Evolutionary conservation across 2,113 vertebrate species (phyloP), one percentile per base, ranked within the genome.

Genomic region (Crocuta crocuta): DNA sequence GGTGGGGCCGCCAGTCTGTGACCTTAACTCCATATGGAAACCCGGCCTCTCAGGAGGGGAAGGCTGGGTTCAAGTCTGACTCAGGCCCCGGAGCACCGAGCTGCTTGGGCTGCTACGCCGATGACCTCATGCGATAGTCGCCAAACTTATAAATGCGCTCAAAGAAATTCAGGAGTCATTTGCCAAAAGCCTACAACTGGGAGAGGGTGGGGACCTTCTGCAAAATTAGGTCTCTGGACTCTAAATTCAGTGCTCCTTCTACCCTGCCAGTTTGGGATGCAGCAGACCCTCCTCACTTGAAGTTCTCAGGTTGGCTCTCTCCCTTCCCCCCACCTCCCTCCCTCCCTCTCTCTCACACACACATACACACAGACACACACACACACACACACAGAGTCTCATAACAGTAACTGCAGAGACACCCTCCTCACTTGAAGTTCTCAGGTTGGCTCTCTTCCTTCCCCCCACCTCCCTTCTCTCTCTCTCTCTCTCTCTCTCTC

Each of bases 161-260:
- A 43, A 68, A 91, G 90, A 91, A 70, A 70, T 81, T 58, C 33
- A 85, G n/a, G 93, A 83, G 48, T 35, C 76, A 65, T 61, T 66
- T 91, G 45, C 33, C 76, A 89, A 96, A 97, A 48, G 35, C 55
- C 91, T n/a, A 63, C 17, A 61, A 53, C 33, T 81, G 16, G 24
- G 23, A 74, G 84, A n/a, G 35, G 63, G 43, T 35, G 5, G 55
- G 39, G 6, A 2, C 80, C n/a, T 81, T 70, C 16, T 35, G 63
- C 55, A 80, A 96, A 97, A 89, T 81, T 13, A 73, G 35, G 48
- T 45, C 31, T 92, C 85, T 61, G 35, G 19, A 73, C n/a, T 74
- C 70, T 55, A 73, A 65, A 66, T 31, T 76, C 43, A 53, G n/a
- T 7, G 3, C 10, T 91, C 13, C 5, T 35, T 85, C 50, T 23